Evolutionary conservation across 2,113 vertebrate genomes (phyloP), one percentile per base, ranked within the genome.

Genomic region (Xenus cinereus): DNA sequence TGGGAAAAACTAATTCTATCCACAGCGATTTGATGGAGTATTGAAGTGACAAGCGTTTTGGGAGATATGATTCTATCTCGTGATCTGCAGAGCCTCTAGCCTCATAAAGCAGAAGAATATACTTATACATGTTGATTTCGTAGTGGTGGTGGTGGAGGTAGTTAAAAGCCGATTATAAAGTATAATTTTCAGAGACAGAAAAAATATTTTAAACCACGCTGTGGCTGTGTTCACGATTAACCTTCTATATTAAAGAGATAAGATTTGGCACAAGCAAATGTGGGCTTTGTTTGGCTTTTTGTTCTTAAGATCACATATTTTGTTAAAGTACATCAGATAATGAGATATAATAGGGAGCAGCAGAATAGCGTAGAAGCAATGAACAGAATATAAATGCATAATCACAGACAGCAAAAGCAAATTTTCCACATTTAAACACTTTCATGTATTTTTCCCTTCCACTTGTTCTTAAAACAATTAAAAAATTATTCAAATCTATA

Each of bases 1-100:
- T 84, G 85, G 87, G 78, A 90, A 86, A 89, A 94, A 35, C 27
- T 5, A 60, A 95, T 92, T 90, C 83, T 63, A 60, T 75, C 79
- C 93, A 64, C 27, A 78, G 85, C 2, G 1, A 48, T 20, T 89
- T 78, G 90, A 59, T 64, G 72, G 69, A 81, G 86, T 13, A 68
- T 17, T 92, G 92, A 94, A 75, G 76, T 87, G 92, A 89, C 90
- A 95, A 90, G 64, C 7, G 4, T 56, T 78, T 74, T 3, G 22
- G 60, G 35, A 93, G 90, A 90, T 75, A 69, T 18, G 35, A 53
- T 93, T 87, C 93, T 92, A 51, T 60, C 51, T 78, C 18, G 14
- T 23, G 50, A 71, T 81, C 75, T 75, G 76, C 56, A 96, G 68
- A 86, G 68, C 64, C 60, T 94, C 41, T 32, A 57, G 27, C 48